A percentile compares a stretch with the other conserved stretches of the same genome.
phyloP scores from a whole-genome alignment of 2,113 vertebrate genomes.

The Cavia aperea region DNA sequence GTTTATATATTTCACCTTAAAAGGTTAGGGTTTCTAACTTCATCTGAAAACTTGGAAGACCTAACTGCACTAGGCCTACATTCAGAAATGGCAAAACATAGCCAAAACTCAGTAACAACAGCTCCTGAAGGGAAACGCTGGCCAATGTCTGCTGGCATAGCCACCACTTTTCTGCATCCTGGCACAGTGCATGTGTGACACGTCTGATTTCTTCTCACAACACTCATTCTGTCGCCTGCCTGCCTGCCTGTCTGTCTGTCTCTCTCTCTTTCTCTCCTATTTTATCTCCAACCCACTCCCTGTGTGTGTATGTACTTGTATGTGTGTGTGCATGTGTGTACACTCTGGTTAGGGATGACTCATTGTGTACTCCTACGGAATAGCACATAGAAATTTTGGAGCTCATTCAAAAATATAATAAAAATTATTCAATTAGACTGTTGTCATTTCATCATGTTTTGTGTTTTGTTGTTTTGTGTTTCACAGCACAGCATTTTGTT shows the following conservation, averaged over 20 bases:
- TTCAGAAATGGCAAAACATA: neutral
- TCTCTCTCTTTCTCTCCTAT: neutral
- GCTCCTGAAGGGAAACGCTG: neutral
- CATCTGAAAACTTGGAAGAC: neutral
- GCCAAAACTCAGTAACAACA: neutral
- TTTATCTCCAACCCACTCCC: too few relatives aligned
- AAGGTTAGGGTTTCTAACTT: neutral
- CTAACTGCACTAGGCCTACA: rapidly evolving
- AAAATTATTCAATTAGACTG: neutral
- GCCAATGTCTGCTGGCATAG: neutral
- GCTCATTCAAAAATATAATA: neutral
- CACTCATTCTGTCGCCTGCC: too few relatives aligned
- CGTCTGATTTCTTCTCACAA: rapidly evolving
- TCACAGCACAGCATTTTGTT: neutral
- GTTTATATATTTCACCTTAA: slow-evolving; percentile 10
- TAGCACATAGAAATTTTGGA: neutral
- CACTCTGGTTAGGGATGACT: neutral
- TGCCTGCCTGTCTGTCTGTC: neutral
- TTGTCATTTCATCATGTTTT: neutral
- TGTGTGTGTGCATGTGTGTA: neutral
- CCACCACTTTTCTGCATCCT: neutral
- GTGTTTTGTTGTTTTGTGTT: neutral
- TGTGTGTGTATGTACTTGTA: neutral
- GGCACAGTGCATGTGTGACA: rapidly evolving
- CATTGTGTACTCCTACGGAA: neutral